phyloP scores from a whole-genome alignment of 2,797 vertebrate species.

The Mus spretus region DNA sequence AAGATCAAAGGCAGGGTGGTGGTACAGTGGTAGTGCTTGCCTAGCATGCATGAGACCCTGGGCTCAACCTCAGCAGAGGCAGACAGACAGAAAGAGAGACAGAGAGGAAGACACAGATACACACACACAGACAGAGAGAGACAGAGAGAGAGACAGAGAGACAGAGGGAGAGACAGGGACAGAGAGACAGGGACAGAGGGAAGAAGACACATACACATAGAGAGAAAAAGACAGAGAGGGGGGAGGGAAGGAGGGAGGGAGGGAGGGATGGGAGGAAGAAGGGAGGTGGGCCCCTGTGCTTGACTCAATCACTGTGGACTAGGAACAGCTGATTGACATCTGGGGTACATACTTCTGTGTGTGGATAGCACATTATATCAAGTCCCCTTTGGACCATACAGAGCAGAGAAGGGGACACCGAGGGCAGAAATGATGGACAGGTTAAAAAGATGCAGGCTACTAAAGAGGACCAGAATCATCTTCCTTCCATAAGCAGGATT shows the following conservation, averaged over 20 bases:
- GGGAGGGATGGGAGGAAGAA: too few relatives aligned
- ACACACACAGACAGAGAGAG: background rate
- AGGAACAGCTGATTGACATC: background rate
- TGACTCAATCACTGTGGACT: background rate
- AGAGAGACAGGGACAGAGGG: background rate
- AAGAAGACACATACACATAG: background rate
- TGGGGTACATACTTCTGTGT: background rate
- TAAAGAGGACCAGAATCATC: background rate
- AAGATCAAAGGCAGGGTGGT: background rate
- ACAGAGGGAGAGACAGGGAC: too few relatives aligned
- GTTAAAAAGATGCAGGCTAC: background rate
- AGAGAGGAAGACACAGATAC: background rate
- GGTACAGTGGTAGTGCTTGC: background rate
- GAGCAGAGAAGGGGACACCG: background rate
- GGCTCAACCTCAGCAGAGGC: background rate
- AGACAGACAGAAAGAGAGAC: background rate
- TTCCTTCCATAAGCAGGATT: background rate
- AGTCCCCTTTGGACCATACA: background rate
- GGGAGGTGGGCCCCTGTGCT: background rate
- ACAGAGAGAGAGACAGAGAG: too few relatives aligned
- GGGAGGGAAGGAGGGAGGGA: background rate
- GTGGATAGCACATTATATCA: background rate
- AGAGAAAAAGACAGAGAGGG: background rate
- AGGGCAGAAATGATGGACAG: background rate
- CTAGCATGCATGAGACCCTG: background rate